Evolutionary conservation across 2,113 vertebrate species (phyloP).

Genomic region (Motacilla alba): DNA sequence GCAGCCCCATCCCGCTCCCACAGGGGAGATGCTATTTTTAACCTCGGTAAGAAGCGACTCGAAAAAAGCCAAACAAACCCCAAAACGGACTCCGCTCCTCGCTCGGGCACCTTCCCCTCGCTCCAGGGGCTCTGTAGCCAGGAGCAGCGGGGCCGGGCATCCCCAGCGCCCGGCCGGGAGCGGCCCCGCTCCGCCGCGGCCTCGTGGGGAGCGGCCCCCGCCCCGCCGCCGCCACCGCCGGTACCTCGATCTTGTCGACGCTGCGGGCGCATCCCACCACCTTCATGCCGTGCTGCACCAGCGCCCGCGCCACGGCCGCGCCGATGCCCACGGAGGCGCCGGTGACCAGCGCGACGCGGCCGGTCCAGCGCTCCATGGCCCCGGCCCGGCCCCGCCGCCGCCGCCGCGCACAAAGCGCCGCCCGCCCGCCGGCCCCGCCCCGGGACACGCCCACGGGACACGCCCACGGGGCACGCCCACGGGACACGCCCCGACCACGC

Average conservation of each 20-base stretch:
- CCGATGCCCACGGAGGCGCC: slow-evolving; percentile 93
- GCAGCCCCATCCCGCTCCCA: neutral
- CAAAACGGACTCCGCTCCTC: neutral
- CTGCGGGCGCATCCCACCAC: slow-evolving; percentile 91
- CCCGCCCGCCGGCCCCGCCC: neutral
- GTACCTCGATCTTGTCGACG: slow-evolving; percentile 92
- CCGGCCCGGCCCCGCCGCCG: neutral
- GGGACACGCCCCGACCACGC: neutral
- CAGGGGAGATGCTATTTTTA: neutral
- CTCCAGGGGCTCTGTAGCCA: neutral
- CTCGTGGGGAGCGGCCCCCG: neutral
- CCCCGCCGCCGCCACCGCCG: neutral
- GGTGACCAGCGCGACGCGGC: slow-evolving; percentile 90
- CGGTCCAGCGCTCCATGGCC: slow-evolving; percentile 90
- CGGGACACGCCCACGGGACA: neutral
- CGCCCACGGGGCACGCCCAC: neutral
- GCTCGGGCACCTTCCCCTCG: neutral
- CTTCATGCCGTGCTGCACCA: slow-evolving; percentile 91
- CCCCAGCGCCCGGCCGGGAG: neutral
- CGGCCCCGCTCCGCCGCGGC: neutral
- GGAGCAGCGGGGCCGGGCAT: neutral
- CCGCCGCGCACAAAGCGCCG: neutral
- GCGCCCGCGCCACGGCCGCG: slow-evolving; percentile 87
- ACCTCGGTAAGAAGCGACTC: neutral
- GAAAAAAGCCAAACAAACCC: rapidly evolving